Base-by-base conservation (phyloP, 1,140 invertebrate species). In the Drosophila pruinosa region DNA sequence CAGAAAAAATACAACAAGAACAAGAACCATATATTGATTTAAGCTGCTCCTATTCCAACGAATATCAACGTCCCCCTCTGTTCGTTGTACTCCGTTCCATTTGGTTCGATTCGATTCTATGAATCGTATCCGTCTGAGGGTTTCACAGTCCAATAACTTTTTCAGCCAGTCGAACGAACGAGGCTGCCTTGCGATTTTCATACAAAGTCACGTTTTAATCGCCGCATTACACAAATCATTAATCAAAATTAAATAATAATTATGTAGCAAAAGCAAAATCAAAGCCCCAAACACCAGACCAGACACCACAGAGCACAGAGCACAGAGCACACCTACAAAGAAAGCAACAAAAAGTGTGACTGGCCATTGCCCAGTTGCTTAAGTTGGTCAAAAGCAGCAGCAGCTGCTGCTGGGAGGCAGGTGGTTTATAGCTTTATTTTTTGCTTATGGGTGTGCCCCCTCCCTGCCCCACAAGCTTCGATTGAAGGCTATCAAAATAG, bases 171-270 rank as follows among this genome's bases (percentile, higher is more conserved):
- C 31, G 31, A 12, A 12, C n/a, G 38, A 26, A 43, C 38, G 21
- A n/a, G 15, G 59, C 71, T 28, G 78, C 78, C 56, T 74, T 81
- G 57, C 59, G 28, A 68, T 70, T 68, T 64, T 50, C 19, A 58
- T 59, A 71, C 48, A 86, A 81, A 88, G 81, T 86, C 81, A 86
- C 81, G 81, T 86, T 86, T 86, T 81, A 86, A 86, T 81, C 77
- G 82, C 64, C 48, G 56, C 81, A 58, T 69, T 81, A 67, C 63
- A 59, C 47, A 75, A 86, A 86, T 86, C 81, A 86, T 86, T 86
- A 88, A 88, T 86, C 81, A 86, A 86, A 86, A 86, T 86, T 86
- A 86, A 86, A 86, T 73, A 81, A 86, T 88, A 86, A 86, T 86
- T 86, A 86, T 81, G 77, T 67, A 63, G 62, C 65, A 53, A 39